Evolutionary conservation across 1,140 invertebrate genomes (phyloP).

Genomic region (Neodiprion pinetum): DNA sequence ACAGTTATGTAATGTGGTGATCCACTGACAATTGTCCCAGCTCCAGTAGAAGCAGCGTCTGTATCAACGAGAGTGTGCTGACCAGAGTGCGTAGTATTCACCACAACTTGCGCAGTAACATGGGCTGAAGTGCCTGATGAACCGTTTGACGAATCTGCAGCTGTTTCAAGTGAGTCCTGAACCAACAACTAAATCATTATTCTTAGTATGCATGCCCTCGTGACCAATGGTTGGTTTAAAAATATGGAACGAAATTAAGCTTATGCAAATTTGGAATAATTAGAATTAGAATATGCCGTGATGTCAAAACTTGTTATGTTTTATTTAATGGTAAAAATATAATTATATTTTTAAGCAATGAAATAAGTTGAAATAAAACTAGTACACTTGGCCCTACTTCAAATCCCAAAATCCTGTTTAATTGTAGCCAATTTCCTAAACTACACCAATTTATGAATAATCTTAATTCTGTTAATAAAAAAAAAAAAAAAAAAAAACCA

Average conservation of each 20-base stretch:
- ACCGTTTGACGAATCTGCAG: slow-evolving; percentile 60
- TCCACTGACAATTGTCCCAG: slow-evolving; percentile 57
- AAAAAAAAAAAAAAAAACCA: not conserved
- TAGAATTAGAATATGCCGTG: not conserved
- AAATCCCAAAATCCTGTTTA: too few species aligned
- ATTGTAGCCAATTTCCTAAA: too few species aligned
- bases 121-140: slow-evolving; percentile 58
- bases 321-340: too few species aligned
- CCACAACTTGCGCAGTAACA: slow-evolving; percentile 63
- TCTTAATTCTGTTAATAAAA: too few species aligned
- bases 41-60: slow-evolving; percentile 55
- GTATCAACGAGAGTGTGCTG: slow-evolving; percentile 55
- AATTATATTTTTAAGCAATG: too few species aligned
- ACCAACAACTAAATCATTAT: slow-evolving; percentile 54
- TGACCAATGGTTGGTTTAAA: slow-evolving; percentile 5
- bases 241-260: not conserved
- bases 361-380: too few species aligned
- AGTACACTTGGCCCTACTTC: too few species aligned
- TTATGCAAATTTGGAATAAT: not conserved
- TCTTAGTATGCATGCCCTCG: slow-evolving; percentile 39
- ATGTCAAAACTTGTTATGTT: not conserved
- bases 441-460: too few species aligned
- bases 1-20: slow-evolving; percentile 65
- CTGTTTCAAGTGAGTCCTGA: slow-evolving; percentile 56
- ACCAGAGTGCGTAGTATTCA: slow-evolving; percentile 58